phyloP scores from a whole-genome alignment of 2,888 invertebrate genomes.

The Eilema sororculum region DNA sequence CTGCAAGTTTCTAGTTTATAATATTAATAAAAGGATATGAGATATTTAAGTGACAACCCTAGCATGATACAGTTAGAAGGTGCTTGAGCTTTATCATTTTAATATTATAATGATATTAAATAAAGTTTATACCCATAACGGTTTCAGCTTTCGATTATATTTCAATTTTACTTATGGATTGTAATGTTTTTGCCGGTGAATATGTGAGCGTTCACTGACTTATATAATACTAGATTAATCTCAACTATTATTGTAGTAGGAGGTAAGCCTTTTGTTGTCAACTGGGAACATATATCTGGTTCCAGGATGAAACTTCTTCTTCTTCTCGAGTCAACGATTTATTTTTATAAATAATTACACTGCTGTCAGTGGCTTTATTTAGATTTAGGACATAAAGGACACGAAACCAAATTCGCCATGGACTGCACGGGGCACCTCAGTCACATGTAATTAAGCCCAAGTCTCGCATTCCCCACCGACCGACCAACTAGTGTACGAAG shows the following conservation, averaged over 20 bases:
- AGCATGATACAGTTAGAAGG: conserved; percentile 51
- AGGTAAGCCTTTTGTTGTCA: not conserved
- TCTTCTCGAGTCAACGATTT: too few relatives aligned
- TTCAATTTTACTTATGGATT: conserved; percentile 37
- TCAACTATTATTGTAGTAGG: not conserved
- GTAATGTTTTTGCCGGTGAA: conserved; percentile 5
- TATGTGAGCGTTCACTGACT: not conserved
- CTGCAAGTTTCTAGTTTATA: too few relatives aligned
- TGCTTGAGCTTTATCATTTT: conserved; percentile 56
- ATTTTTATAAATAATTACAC: too few relatives aligned
- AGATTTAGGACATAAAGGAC: too few relatives aligned
- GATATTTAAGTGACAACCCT: conserved; percentile 30
- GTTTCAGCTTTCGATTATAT: conserved; percentile 43
- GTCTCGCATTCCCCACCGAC: too few relatives aligned
- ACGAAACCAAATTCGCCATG: too few relatives aligned
- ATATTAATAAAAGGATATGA: not conserved
- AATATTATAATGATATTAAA: conserved; percentile 56
- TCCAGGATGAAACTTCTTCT: too few relatives aligned
- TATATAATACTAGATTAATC: not conserved
- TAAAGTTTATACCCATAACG: conserved; percentile 50
- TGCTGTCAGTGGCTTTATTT: too few relatives aligned
- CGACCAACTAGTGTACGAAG: too few relatives aligned
- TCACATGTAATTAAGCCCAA: too few relatives aligned
- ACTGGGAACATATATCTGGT: not conserved
- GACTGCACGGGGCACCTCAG: too few relatives aligned